Evolutionary conservation across 2,888 invertebrate species (phyloP), one percentile per base, ranked within the genome.

Genomic region (Mythimna impura): DNA sequence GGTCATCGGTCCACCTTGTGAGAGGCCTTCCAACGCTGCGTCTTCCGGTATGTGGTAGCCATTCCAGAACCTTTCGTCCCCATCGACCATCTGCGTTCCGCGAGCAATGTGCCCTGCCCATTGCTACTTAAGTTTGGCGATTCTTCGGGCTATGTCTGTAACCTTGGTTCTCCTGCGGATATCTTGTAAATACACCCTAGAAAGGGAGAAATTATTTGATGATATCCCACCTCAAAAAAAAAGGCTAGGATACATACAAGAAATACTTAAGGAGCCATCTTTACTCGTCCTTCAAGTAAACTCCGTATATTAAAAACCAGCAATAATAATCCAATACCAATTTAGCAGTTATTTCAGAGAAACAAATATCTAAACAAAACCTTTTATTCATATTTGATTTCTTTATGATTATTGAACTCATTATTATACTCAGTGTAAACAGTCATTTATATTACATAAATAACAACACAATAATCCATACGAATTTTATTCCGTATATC

Each of bases 211-310:
- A 36, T 36, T 2, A 36, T 8, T 40, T 40, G 40, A 40, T 40
- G 40, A 47, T 47, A 47, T 4, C 43, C 14, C 14, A 14, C 12
- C 14, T 43, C 43, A n/a, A n/a, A n/a, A 47, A 47, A 47, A 47
- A 47, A 20, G 71, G 72, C 78, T 75, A 14, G 25, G 20, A n/a
- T 9, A 71, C 58, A 73, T 60, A 20, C 9, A 25, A 74, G 47
- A 36, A 68, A 54, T 20, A 36, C 50, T 43, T 14, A 1, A 7
- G 12, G 60, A 66, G 67, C n/a, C 40, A 43, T 76, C 47, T 76
- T 61, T 54, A 4, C 34, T 47, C 36, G 6, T 6, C 1, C 40
- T 17, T 14, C 17, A 8, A 25, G 7, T n/a, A 62, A 43, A 7
- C 3, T 12, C 0, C 40, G 0, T 3, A 25, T 25, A 36, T 52